Evolutionary conservation across 1,140 invertebrate genomes (phyloP).

Genomic region (Odontomachus brunneus): DNA sequence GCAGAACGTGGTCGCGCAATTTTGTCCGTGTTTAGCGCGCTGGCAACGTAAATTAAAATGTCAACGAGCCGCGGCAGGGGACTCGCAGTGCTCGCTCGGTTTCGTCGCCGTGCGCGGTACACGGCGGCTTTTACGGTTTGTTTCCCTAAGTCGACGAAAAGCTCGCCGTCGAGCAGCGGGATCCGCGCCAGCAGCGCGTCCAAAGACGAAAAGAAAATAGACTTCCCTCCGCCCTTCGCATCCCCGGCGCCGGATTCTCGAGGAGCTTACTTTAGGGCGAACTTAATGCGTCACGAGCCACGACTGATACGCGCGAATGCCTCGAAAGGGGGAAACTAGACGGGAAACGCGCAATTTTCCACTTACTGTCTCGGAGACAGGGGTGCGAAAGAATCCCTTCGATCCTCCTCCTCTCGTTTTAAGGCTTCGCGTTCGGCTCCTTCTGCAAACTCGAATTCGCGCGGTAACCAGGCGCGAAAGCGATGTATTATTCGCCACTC

Average conservation of each 20-base stretch:
- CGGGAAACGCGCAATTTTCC: constrained; percentile 6
- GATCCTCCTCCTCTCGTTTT: background rate
- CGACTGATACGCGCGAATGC: constrained; percentile 27
- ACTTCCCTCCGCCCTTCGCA: background rate
- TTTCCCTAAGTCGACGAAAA: constrained; percentile 45
- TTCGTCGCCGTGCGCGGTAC: background rate
- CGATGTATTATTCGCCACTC: no score
- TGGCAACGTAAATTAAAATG: constrained; percentile 54
- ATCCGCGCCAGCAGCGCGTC: constrained; percentile 29
- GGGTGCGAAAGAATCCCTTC: background rate
- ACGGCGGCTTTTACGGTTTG: constrained; percentile 45
- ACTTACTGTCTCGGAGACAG: background rate
- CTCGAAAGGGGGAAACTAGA: constrained; percentile 1
- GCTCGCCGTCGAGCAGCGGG: constrained; percentile 24
- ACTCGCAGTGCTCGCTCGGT: constrained; percentile 5
- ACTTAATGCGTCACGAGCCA: constrained; percentile 19
- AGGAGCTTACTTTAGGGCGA: constrained; percentile 25
- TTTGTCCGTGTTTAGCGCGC: constrained; percentile 20
- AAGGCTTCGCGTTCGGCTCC: background rate
- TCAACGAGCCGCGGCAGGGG: constrained; percentile 41
- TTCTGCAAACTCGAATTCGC: background rate
- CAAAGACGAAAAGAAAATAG: constrained; percentile 49
- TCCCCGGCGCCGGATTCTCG: background rate
- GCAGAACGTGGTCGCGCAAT: constrained; percentile 29
- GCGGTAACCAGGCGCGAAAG: no score